Conservation (phyloP, 1,140 invertebrate species). For the Mactra quadrangularis region DNA sequence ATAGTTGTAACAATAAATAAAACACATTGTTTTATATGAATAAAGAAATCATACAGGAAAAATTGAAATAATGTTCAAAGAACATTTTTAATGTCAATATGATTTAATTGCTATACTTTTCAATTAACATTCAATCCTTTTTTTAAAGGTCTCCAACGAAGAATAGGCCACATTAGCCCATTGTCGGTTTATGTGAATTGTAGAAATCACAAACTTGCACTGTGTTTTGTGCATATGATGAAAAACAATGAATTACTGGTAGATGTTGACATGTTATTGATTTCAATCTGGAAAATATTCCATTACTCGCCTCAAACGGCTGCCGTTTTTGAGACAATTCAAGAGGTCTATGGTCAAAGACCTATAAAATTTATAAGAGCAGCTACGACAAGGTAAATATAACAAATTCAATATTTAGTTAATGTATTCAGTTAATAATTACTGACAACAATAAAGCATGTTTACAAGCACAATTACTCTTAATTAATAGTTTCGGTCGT, state of each 20-base stretch:
- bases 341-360: constrained; percentile 28
- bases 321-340: constrained; percentile 2
- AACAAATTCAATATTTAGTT: neutral
- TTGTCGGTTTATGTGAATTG: constrained; percentile 20
- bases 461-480: neutral
- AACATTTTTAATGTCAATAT: too few species aligned
- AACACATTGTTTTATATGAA: too few species aligned
- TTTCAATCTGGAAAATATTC: constrained; percentile 15
- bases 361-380: constrained; percentile 21
- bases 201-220: neutral
- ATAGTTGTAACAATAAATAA: too few species aligned
- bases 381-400: constrained; percentile 25
- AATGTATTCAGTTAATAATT: neutral
- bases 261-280: constrained; percentile 12
- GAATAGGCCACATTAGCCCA: neutral
- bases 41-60: too few species aligned
- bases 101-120: too few species aligned
- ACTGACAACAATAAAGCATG: neutral
- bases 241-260: constrained; percentile 8
- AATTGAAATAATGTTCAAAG: too few species aligned
- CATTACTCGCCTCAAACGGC: constrained; percentile 7
- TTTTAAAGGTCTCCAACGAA: constrained; percentile 1
- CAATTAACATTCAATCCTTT: too few species aligned
- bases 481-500: neutral
- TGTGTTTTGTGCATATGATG: constrained; percentile 15